These are phyloP conservation scores for Rhagoletis zephyria DNA, from an alignment of 1,140 invertebrate species.

Conservation along the genomic window DNA sequence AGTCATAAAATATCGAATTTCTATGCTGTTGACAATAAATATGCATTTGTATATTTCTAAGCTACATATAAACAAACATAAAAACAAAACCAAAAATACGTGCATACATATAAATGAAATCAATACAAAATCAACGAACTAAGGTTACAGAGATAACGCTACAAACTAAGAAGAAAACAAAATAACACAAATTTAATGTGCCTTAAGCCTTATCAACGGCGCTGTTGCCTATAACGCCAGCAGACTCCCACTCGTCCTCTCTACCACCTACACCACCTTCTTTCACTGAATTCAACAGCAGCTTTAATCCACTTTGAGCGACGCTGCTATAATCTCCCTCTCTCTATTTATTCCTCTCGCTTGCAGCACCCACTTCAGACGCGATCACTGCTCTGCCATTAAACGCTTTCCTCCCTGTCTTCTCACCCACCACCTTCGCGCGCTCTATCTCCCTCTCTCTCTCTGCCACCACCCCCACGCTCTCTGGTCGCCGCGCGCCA, in stretches of 20 bases:
- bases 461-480: not conserved
- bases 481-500: no score
- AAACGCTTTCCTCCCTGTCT: no score
- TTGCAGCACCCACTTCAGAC: no score
- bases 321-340: no score
- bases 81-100: not conserved
- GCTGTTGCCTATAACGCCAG: not conserved
- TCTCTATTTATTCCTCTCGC: no score
- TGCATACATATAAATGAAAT: not conserved
- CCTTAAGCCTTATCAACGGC: constrained; percentile 35
- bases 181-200: not conserved
- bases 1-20: not conserved
- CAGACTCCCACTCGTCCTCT: not conserved
- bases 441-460: not conserved
- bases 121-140: constrained; percentile 9
- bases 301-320: no score
- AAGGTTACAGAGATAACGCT: not conserved
- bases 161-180: not conserved
- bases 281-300: not conserved
- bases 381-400: no score
- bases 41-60: constrained; percentile 21
- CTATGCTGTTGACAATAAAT: constrained; percentile 27
- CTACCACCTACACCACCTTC: not conserved
- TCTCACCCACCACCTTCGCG: not conserved
- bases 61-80: constrained; percentile 13